A percentile compares a stretch with the other conserved stretches of the same genome.
These are phyloP conservation scores for Cervus canadensis DNA, from an alignment of 2,113 vertebrate genomes.

Conservation along the genomic window DNA sequence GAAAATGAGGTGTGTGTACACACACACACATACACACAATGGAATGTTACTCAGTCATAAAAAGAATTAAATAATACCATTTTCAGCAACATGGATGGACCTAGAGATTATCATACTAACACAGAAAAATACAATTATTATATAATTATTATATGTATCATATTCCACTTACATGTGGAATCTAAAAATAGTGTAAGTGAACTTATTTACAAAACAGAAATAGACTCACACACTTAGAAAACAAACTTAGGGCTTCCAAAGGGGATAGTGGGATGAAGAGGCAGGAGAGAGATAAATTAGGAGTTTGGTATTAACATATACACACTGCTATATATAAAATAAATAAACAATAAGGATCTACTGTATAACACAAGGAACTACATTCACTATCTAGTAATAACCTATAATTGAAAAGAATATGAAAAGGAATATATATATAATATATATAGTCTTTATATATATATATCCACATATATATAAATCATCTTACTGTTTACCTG, in stretches of 20 bases:
- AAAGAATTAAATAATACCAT: not conserved
- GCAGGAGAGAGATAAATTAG: not conserved
- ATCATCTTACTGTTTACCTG: not conserved
- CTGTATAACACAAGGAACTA: not conserved
- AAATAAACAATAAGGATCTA: not conserved
- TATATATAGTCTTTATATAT: not conserved
- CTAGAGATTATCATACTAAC: not conserved
- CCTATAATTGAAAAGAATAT: not conserved
- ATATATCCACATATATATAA: not conserved
- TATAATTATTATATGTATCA: not conserved
- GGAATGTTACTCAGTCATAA: not conserved
- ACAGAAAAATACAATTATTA: not conserved
- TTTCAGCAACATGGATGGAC: not conserved
- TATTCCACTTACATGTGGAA: not conserved
- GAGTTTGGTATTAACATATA: not conserved
- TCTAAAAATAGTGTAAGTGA: not conserved
- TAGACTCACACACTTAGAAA: not conserved
- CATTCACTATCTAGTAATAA: not conserved
- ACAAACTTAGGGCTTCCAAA: not conserved
- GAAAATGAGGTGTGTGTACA: not conserved
- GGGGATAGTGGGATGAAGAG: not conserved
- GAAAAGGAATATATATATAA: not conserved
- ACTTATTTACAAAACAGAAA: not conserved
- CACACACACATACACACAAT: not conserved
- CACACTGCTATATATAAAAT: not conserved